A percentile compares a stretch with the other conserved stretches of the same genome.
phyloP scores from a whole-genome alignment of 2,888 invertebrate genomes.

The Rosalia funebris region DNA sequence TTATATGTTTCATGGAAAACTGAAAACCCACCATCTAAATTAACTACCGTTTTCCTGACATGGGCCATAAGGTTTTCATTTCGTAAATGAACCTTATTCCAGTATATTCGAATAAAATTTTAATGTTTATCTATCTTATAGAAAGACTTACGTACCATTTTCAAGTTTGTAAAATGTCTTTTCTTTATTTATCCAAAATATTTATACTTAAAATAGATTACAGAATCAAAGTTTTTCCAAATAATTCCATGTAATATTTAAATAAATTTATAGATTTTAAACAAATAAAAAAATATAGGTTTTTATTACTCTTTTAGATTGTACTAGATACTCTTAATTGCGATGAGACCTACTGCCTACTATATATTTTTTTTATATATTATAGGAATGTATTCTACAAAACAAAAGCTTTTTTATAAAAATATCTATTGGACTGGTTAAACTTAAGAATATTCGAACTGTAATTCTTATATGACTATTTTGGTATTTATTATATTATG shows the following conservation, averaged over 20 bases:
- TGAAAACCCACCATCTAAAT: too few relatives aligned
- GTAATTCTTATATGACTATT: neutral
- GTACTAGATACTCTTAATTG: neutral
- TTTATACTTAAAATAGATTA: too few relatives aligned
- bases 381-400: constrained; percentile 11
- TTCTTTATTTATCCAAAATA: too few relatives aligned
- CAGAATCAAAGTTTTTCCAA: too few relatives aligned
- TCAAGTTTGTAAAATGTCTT: too few relatives aligned
- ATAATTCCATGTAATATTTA: neutral
- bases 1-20: too few relatives aligned
- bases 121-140: too few relatives aligned
- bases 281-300: neutral
- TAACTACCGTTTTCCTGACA: too few relatives aligned
- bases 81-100: too few relatives aligned
- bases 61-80: too few relatives aligned
- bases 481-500: neutral
- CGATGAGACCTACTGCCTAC: neutral
- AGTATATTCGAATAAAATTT: too few relatives aligned
- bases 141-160: too few relatives aligned
- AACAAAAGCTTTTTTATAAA: constrained; percentile 15
- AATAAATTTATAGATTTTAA: neutral
- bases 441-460: neutral
- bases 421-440: constrained; percentile 12
- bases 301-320: neutral
- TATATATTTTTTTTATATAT: constrained; percentile 3